phyloP scores from a whole-genome alignment of 2,113 vertebrate species.

The Phoxinus phoxinus region DNA sequence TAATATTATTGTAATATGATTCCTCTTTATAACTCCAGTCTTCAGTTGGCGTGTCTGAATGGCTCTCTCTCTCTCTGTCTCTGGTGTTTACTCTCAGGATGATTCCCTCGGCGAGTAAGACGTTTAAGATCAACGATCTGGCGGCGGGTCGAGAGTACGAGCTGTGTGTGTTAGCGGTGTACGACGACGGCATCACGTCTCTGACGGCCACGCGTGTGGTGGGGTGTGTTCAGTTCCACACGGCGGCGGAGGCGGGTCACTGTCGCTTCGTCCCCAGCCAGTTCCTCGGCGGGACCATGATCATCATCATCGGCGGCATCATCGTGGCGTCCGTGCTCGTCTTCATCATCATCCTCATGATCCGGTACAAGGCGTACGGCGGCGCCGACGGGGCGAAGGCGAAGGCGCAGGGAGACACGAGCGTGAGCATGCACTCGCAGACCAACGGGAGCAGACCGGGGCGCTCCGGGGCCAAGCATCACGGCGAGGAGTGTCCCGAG shows the following conservation, averaged over 20 bases:
- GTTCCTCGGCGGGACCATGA: slow-evolving; percentile 94
- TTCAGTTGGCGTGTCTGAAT: too few species aligned
- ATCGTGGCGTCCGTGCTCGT: slow-evolving; percentile 94
- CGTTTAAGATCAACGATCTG: slow-evolving; percentile 90
- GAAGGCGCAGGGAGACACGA: slow-evolving; percentile 78
- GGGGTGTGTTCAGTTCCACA: slow-evolving; percentile 89
- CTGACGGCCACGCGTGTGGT: slow-evolving; percentile 87
- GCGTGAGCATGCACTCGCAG: slow-evolving; percentile 84
- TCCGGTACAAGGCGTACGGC: slow-evolving; percentile 90
- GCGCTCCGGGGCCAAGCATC: slow-evolving; percentile 71
- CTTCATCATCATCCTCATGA: slow-evolving; percentile 96
- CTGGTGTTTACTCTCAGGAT: slow-evolving; percentile 77
- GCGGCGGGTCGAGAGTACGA: slow-evolving; percentile 89
- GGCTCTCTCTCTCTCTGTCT: too few species aligned
- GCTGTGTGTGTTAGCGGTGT: slow-evolving; percentile 90
- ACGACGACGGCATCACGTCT: slow-evolving; percentile 86
- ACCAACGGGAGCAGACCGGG: slow-evolving; percentile 79
- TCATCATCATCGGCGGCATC: slow-evolving; percentile 94
- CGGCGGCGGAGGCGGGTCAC: slow-evolving; percentile 80
- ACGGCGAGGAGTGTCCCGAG: slow-evolving; percentile 71
- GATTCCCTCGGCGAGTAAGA: slow-evolving; percentile 89
- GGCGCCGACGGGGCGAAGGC: slow-evolving; percentile 76
- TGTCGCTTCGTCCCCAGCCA: slow-evolving; percentile 88
- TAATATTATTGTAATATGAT: too few species aligned
- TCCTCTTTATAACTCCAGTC: too few species aligned